Percentiles rank a stretch among this genome's conserved stretches.
phyloP scores from a whole-genome alignment of 2,888 invertebrate genomes.

The Serripes groenlandicus region DNA sequence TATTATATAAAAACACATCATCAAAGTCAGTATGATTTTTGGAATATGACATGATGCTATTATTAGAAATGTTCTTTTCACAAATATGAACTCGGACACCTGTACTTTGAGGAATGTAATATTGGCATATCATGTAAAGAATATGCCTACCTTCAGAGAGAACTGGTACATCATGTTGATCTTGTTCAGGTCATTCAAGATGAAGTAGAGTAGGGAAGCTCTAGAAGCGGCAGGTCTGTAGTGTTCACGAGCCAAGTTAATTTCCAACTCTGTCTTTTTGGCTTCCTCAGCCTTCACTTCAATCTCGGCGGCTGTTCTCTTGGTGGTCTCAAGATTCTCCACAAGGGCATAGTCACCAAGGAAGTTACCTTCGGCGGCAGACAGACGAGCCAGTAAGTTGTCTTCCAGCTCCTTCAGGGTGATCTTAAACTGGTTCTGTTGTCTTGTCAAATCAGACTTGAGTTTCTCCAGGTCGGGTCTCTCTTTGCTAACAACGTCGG shows the following conservation, averaged over 20 bases:
- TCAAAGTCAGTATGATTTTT: no score
- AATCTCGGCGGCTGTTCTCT: constrained; percentile 97
- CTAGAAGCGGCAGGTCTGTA: constrained; percentile 96
- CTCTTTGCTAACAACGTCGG: constrained; percentile 98
- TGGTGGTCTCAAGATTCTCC: constrained; percentile 98
- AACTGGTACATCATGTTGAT: constrained; percentile 99
- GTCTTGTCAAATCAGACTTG: constrained; percentile 97
- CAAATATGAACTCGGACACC: no score
- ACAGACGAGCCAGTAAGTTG: constrained; percentile 94
- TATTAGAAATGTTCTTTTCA: no score
- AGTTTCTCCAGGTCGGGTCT: constrained; percentile 97
- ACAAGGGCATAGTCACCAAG: constrained; percentile 97
- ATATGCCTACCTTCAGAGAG: constrained; percentile 92
- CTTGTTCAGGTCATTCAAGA: constrained; percentile 97
- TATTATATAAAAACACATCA: no score
- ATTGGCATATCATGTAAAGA: no score
- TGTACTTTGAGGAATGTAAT: no score
- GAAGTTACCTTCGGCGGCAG: constrained; percentile 97
- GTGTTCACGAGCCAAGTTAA: constrained; percentile 96
- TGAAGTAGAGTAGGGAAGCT: constrained; percentile 97
- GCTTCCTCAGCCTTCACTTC: constrained; percentile 96
- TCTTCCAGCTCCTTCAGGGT: constrained; percentile 97
- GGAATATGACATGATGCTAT: no score
- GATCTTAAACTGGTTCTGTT: constrained; percentile 99
- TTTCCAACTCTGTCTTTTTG: constrained; percentile 95